Evolutionary conservation across 2,797 vertebrate genomes (phyloP).

Genomic region (Coluber constrictor): DNA sequence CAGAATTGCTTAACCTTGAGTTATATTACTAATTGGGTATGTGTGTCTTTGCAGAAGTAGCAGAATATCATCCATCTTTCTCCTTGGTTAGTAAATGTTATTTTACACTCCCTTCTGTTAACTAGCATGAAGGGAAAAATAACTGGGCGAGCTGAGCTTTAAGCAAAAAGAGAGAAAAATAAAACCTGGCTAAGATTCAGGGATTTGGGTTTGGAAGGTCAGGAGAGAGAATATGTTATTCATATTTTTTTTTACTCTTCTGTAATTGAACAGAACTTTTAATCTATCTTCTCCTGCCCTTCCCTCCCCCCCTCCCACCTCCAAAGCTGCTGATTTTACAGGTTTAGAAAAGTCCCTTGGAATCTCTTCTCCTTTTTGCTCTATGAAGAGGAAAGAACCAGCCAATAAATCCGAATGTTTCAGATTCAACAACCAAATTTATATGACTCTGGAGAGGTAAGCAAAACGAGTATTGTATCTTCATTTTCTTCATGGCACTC

Average conservation of each 20-base stretch:
- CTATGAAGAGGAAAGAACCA: constrained; percentile 28
- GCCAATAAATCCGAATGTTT: constrained; percentile 44
- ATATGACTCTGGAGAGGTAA: constrained; percentile 44
- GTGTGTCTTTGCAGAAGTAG: background rate
- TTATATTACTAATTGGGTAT: background rate
- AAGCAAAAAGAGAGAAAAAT: background rate
- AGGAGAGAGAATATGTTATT: constrained; percentile 4
- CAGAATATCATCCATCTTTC: background rate
- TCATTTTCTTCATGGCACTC: constrained; percentile 55
- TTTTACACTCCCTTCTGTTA: background rate
- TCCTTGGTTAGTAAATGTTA: background rate
- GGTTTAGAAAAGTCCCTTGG: background rate
- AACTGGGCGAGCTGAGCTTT: constrained; percentile 16
- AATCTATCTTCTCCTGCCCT: background rate
- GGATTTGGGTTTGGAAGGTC: background rate
- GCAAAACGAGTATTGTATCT: constrained; percentile 48
- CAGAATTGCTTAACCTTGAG: background rate
- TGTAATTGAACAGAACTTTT: constrained; percentile 13
- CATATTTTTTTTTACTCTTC: background rate
- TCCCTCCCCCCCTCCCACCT: background rate
- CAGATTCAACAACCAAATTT: constrained; percentile 48
- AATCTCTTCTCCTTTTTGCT: constrained; percentile 2
- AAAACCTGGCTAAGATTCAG: background rate
- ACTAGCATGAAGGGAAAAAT: background rate
- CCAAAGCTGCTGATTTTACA: constrained; percentile 22